Conservation (phyloP, 2,797 vertebrate species). For the Trichosurus vulpecula region DNA sequence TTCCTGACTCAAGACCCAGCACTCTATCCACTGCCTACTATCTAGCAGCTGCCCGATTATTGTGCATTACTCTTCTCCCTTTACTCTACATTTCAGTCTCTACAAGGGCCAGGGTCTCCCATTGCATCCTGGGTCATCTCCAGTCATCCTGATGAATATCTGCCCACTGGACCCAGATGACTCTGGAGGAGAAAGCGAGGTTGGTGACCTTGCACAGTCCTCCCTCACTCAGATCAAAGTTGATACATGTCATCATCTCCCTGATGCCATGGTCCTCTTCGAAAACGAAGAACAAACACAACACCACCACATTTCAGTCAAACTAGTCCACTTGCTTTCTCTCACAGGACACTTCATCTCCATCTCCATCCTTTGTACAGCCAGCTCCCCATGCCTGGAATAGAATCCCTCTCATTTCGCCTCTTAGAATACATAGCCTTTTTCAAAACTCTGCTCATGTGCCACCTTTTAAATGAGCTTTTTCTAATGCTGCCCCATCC, state of each 20-base stretch:
- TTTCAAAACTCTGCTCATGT: background rate
- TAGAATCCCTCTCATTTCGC: background rate
- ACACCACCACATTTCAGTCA: background rate
- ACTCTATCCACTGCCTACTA: background rate
- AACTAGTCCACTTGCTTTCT: background rate
- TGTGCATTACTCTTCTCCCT: background rate
- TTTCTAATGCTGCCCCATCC: background rate
- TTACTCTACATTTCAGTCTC: background rate
- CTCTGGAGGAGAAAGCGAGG: too few relatives aligned
- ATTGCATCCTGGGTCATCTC: too few relatives aligned
- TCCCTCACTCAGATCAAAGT: too few relatives aligned
- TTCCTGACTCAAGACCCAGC: background rate
- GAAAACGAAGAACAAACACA: too few relatives aligned
- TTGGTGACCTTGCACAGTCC: too few relatives aligned
- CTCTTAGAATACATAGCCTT: background rate
- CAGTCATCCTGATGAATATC: too few relatives aligned
- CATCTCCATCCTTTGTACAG: background rate
- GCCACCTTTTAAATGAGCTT: background rate
- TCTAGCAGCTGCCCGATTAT: background rate
- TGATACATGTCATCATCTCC: too few relatives aligned
- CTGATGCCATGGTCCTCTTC: too few relatives aligned
- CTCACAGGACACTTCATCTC: background rate
- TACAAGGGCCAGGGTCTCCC: too few relatives aligned
- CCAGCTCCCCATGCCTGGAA: background rate
- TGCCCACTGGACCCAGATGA: too few relatives aligned